These are phyloP conservation scores for Pogonophryne albipinna DNA, from an alignment of 2,797 vertebrate species.

Conservation along the genomic window DNA sequence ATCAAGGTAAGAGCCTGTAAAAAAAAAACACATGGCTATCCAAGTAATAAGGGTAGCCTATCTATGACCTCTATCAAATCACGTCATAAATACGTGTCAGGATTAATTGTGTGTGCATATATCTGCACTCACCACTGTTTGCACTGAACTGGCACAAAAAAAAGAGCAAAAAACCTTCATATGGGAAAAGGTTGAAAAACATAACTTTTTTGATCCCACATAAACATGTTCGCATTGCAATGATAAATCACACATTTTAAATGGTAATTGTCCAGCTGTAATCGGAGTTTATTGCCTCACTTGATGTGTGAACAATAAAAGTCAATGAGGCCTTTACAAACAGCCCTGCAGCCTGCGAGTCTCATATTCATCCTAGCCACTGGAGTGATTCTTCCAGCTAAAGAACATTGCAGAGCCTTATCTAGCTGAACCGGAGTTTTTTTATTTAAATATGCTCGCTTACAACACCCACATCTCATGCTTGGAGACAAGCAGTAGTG, in stretches of 20 bases:
- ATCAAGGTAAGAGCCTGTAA: conserved; percentile 24
- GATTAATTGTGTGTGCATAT: conserved; percentile 7
- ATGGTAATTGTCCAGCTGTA: conserved; percentile 5
- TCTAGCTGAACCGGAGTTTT: conserved; percentile 13
- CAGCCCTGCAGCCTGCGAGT: background rate
- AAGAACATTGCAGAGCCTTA: background rate
- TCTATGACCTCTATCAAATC: conserved; percentile 34
- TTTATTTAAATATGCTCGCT: conserved; percentile 46
- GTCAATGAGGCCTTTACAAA: conserved; percentile 2
- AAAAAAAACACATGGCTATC: conserved; percentile 25
- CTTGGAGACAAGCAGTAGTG: conserved; percentile 30
- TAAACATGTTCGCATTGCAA: conserved; percentile 4
- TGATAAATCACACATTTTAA: background rate
- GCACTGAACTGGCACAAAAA: background rate
- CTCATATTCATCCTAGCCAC: background rate
- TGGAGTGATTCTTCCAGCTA: conserved; percentile 3
- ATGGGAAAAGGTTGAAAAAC: conserved; percentile 8
- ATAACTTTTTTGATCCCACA: conserved; percentile 8
- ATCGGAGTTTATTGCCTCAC: background rate
- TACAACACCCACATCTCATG: conserved; percentile 12
- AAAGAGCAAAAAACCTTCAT: background rate
- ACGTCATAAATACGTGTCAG: conserved; percentile 10
- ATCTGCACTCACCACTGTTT: conserved; percentile 3
- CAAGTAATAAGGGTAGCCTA: conserved; percentile 5
- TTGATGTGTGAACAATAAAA: conserved; percentile 14